These are phyloP conservation scores for Sycophila texana DNA, from an alignment of 2,888 invertebrate species.

Conservation along the genomic window DNA sequence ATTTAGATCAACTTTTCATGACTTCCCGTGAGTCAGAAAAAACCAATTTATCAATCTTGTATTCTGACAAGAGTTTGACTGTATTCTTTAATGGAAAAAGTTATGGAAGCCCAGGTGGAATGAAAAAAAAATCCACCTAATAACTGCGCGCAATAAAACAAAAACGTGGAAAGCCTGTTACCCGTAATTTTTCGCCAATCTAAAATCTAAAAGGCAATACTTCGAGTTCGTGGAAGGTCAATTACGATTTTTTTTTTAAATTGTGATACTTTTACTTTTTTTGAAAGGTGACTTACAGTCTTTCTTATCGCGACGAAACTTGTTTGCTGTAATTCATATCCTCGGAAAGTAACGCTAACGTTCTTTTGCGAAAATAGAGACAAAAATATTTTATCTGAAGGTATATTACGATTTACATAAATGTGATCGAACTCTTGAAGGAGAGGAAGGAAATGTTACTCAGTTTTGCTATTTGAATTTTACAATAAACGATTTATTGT, in stretches of 20 bases:
- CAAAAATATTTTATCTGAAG: slow-evolving; percentile 1
- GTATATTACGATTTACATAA: neutral
- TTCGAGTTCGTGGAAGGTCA: slow-evolving; percentile 6
- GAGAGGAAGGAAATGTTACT: neutral
- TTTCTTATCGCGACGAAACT: slow-evolving; percentile 38
- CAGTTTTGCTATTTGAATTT: neutral
- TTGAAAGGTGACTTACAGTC: too few species aligned
- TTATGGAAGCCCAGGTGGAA: slow-evolving; percentile 35
- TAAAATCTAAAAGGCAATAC: slow-evolving; percentile 14
- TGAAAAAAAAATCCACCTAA: slow-evolving; percentile 31
- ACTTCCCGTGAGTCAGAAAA: slow-evolving; percentile 31
- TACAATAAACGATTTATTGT: too few species aligned
- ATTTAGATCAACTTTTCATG: slow-evolving; percentile 53
- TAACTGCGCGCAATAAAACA: slow-evolving; percentile 47
- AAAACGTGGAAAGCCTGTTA: slow-evolving; percentile 45
- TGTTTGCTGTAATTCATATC: slow-evolving; percentile 8
- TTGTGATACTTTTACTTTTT: too few species aligned
- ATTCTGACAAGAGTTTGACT: slow-evolving; percentile 37
- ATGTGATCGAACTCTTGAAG: slow-evolving; percentile 9
- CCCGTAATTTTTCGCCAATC: slow-evolving; percentile 24
- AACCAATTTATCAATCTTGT: slow-evolving; percentile 46
- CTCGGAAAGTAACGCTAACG: neutral
- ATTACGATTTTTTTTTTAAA: neutral
- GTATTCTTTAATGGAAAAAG: slow-evolving; percentile 50
- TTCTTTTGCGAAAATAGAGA: neutral